These are phyloP conservation scores for Protaetia brevitarsis DNA, from an alignment of 1,140 invertebrate species.

Conservation along the genomic window DNA sequence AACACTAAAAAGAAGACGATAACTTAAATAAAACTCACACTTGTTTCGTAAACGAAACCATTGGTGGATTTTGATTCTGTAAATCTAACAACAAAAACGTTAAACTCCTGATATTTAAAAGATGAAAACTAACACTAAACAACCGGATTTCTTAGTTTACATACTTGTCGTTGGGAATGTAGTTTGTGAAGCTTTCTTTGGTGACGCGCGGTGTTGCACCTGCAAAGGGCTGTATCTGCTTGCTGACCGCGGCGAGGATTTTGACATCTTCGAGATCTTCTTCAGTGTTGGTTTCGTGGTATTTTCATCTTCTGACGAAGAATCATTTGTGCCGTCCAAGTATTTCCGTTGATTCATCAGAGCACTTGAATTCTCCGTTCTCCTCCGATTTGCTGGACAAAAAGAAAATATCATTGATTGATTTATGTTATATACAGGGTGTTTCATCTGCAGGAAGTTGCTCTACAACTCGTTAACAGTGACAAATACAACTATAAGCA, in stretches of 20 bases:
- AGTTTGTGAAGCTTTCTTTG: too few relatives aligned
- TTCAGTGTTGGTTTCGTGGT: neutral
- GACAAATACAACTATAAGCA: too few relatives aligned
- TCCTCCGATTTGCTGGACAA: too few relatives aligned
- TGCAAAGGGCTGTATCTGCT: constrained; percentile 10
- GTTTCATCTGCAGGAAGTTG: too few relatives aligned
- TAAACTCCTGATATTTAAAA: too few relatives aligned
- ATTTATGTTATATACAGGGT: too few relatives aligned
- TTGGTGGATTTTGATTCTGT: neutral
- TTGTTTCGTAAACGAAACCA: neutral
- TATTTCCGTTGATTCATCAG: neutral
- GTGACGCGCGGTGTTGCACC: neutral
- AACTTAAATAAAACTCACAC: constrained; percentile 17
- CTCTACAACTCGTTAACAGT: too few relatives aligned
- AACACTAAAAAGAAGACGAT: neutral
- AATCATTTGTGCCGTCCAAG: constrained; percentile 34
- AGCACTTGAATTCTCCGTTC: too few relatives aligned
- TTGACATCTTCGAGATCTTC: neutral
- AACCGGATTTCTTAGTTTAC: neutral
- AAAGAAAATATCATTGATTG: too few relatives aligned
- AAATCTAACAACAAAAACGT: constrained; percentile 9
- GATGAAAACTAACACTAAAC: neutral
- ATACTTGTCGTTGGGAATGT: neutral
- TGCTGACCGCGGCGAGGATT: neutral
- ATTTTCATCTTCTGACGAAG: constrained; percentile 34